These are phyloP conservation scores for Caenorhabditis sp. DNA, from an alignment of 2,888 invertebrate species.

Conservation along the genomic window DNA sequence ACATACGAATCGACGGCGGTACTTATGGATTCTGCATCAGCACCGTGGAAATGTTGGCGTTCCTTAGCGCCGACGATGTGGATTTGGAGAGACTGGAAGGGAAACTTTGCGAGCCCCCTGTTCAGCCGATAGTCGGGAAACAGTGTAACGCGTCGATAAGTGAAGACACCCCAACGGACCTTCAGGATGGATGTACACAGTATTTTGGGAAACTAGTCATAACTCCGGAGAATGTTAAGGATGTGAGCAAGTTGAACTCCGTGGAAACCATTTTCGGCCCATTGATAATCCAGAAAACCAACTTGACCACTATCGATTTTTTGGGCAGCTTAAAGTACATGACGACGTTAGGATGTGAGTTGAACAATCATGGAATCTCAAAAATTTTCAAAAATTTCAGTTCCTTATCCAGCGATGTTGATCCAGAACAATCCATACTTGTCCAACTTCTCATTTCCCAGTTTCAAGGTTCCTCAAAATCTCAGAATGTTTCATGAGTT, in stretches of 20 bases:
- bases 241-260: conserved; percentile 13
- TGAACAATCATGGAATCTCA: neutral
- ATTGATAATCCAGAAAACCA: conserved; percentile 6
- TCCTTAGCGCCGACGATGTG: neutral
- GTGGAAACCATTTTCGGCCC: conserved; percentile 16
- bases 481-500: neutral
- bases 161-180: neutral
- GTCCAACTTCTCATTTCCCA: conserved; percentile 9
- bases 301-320: conserved; percentile 20
- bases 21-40: neutral
- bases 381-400: neutral
- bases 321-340: conserved; percentile 11
- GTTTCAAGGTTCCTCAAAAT: neutral
- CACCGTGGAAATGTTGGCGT: conserved; percentile 1
- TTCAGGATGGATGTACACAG: conserved; percentile 18
- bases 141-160: neutral
- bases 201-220: conserved; percentile 16
- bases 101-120: neutral
- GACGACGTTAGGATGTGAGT: conserved; percentile 11
- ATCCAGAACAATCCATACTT: conserved; percentile 7
- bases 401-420: neutral
- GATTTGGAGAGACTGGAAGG: neutral
- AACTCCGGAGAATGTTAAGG: neutral
- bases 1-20: neutral
- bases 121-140: neutral